Conservation (phyloP, 2,113 vertebrate genomes). For the Pleuronectes platessa region DNA sequence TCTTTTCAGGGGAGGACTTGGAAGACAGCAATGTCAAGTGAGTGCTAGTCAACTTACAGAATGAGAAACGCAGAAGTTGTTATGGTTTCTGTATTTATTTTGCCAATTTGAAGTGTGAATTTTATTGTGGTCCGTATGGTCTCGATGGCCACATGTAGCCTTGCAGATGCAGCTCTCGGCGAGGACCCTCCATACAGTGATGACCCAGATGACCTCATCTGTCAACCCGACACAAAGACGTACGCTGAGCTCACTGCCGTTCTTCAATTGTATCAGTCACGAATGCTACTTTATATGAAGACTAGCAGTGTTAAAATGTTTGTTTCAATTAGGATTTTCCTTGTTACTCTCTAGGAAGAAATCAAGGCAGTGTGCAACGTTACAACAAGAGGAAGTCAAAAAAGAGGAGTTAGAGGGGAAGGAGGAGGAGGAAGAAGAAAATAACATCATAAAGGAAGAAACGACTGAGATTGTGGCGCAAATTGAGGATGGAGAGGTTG, state of each 20-base stretch:
- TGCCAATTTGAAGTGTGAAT: not conserved
- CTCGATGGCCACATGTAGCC: constrained; percentile 36
- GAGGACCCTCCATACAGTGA: constrained; percentile 86
- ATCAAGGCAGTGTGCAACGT: constrained; percentile 77
- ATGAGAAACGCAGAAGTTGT: not conserved
- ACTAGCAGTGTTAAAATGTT: not conserved
- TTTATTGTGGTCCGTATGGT: constrained; percentile 12
- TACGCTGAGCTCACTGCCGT: constrained; percentile 46
- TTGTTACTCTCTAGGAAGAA: constrained; percentile 78
- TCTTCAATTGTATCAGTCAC: not conserved
- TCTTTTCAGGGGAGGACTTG: constrained; percentile 29
- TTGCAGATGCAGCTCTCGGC: constrained; percentile 80
- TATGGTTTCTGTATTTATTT: not conserved
- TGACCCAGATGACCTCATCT: constrained; percentile 88
- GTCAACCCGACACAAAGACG: constrained; percentile 86
- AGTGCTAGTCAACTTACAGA: constrained; percentile 5
- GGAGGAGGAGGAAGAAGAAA: constrained; percentile 68
- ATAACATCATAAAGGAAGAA: constrained; percentile 16
- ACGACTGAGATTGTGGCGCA: not conserved
- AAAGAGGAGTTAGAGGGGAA: constrained; percentile 82
- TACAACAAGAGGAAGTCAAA: constrained; percentile 78
- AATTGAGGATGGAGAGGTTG: not conserved
- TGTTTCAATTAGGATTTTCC: not conserved
- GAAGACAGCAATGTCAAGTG: constrained; percentile 33
- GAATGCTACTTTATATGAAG: not conserved